Base-by-base conservation (phyloP, 2,888 invertebrate species). In the Emesis furor region DNA sequence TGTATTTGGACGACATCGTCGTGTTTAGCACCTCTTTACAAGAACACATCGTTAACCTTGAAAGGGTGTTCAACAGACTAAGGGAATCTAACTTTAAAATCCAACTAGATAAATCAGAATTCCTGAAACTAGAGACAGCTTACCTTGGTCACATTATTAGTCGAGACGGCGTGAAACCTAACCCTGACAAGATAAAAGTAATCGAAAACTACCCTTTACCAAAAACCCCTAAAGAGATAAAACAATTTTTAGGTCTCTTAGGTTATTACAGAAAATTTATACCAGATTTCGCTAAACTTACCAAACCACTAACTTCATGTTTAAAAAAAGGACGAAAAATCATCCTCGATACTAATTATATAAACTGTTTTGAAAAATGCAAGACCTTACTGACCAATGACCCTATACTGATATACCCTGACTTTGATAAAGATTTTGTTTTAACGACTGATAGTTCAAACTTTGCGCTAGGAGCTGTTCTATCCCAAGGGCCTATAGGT, bases 371-470 rank as follows among this genome's bases (percentile, higher is more conserved):
- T 14, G 88, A 81, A 69, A 35, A 10, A 89, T 91, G 72, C 46
- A 90, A 30, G 90, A 89, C 4, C 73, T 91, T 2, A 2, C 89
- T 0, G 90, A 90, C 7, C 90, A 90, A 35, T 90, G 24, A 24
- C 24, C 24, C 24, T 24, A 24, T 24, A 24, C 24, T 24, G 24
- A 24, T 24, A 24, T 24, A 89, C 67, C 42, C 89, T 6, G 88
- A 88, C 59, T 91, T 91, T 42, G 88, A 91, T 12, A 88, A 88
- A 0, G 88, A 91, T 37, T 89, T 89, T 74, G 89, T 90, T 0
- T 74, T 67, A 3, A 51, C 89, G 1, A 89, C 86, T 4, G 82
- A 83, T 73, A 79, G 81, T 0, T 10, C 83, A 1, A 86, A 84
- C 0, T 12, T 42, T 32, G 24, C 24, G 24, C 24, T 24, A 24